These are phyloP conservation scores for Poecile atricapillus DNA, from an alignment of 2,113 vertebrate genomes.

Conservation along the genomic window DNA sequence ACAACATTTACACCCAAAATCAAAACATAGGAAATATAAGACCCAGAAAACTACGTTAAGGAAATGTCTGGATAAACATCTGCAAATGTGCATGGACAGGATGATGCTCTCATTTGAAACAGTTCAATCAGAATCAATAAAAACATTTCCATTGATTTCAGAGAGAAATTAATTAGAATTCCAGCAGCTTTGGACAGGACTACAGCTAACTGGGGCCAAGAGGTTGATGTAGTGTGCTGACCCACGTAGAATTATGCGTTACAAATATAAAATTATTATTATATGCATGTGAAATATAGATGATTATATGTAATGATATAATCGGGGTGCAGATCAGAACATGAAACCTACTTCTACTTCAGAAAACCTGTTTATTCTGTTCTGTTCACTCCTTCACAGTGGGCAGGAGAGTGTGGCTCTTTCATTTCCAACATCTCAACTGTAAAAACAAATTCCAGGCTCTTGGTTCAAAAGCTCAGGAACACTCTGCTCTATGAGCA, in stretches of 20 bases:
- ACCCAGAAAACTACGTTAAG: not conserved
- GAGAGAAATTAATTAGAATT: not conserved
- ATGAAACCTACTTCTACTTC: not conserved
- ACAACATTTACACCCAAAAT: not conserved
- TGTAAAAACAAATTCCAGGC: not conserved
- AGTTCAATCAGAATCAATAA: not conserved
- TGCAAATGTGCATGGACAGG: not conserved
- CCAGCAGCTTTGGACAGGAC: not conserved
- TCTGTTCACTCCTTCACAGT: not conserved
- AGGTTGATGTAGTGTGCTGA: not conserved
- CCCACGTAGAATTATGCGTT: not conserved
- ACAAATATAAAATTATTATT: not conserved
- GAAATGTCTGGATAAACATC: constrained; percentile 27
- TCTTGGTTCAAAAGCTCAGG: not conserved
- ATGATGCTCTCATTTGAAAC: not conserved
- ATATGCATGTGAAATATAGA: not conserved
- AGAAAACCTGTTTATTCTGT: not conserved
- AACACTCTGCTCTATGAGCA: not conserved
- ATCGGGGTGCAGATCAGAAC: not conserved
- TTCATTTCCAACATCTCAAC: not conserved
- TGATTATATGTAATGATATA: not conserved
- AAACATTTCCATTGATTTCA: not conserved
- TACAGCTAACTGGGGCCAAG: not conserved
- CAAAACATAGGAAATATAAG: constrained; percentile 23
- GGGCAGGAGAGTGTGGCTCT: not conserved